Conservation (phyloP, 23 tunicate species). For the Trididemnum nubilum region DNA sequence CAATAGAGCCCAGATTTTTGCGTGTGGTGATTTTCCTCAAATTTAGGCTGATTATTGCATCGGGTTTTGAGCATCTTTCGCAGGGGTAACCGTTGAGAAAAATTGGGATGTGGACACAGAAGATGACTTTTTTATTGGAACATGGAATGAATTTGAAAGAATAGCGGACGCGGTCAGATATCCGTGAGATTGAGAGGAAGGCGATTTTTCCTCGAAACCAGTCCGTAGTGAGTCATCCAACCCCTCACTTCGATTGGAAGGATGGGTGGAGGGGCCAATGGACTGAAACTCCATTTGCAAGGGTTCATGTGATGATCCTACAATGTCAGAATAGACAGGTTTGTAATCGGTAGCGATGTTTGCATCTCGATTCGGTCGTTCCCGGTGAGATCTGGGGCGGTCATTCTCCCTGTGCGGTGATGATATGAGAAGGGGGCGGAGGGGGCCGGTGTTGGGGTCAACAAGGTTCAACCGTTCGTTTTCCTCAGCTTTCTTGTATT, state of each 20-base stretch:
- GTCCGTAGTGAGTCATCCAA: neutral
- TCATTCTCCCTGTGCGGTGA: conserved; percentile 31
- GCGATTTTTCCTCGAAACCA: neutral
- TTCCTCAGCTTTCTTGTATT: conserved; percentile 37
- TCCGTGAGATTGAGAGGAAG: neutral
- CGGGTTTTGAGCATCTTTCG: too few relatives aligned
- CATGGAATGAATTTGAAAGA: neutral
- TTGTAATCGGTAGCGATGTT: conserved; percentile 30
- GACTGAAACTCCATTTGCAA: neutral
- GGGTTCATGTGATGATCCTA: neutral
- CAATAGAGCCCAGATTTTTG: too few relatives aligned
- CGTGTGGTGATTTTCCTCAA: too few relatives aligned
- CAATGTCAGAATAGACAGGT: neutral
- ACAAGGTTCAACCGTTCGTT: conserved; percentile 8
- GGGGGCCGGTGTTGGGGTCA: neutral
- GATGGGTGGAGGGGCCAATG: neutral
- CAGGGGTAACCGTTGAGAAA: too few relatives aligned
- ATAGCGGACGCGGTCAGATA: conserved; percentile 37
- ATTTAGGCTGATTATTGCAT: too few relatives aligned
- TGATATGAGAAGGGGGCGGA: conserved; percentile 34
- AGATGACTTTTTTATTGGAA: neutral
- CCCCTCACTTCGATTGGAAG: neutral
- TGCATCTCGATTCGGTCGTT: conserved; percentile 16
- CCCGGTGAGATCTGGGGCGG: neutral
- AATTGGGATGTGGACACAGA: too few relatives aligned